phyloP scores from a whole-genome alignment of 2,888 invertebrate genomes.

The Geotrupes spiniger region DNA sequence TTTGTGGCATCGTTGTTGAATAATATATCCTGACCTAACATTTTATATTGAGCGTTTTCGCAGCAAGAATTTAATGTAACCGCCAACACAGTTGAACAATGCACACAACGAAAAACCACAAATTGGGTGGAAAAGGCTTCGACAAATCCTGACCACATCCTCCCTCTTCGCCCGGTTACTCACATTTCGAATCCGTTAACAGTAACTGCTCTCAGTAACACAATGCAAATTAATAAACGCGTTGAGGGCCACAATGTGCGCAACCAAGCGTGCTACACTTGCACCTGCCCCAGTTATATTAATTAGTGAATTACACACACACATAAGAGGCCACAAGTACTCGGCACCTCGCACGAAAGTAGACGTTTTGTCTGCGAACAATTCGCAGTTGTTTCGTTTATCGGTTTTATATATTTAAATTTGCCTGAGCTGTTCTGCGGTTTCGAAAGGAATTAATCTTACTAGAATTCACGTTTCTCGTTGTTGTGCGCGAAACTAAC shows the following conservation, averaged over 20 bases:
- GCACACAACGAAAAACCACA: constrained; percentile 21
- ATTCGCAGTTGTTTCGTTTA: constrained; percentile 4
- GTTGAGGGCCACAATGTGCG: constrained; percentile 29
- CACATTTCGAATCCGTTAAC: constrained; percentile 30
- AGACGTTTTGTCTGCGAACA: constrained; percentile 1
- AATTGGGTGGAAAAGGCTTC: constrained; percentile 27
- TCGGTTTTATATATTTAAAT: constrained; percentile 1
- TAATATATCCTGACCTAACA: too few relatives aligned
- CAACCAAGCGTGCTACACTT: constrained; percentile 25
- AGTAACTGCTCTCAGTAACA: constrained; percentile 28
- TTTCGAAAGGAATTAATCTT: too few relatives aligned
- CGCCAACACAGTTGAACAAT: too few relatives aligned
- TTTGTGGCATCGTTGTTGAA: too few relatives aligned
- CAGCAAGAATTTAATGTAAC: too few relatives aligned
- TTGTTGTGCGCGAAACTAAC: too few relatives aligned
- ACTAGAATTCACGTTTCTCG: too few relatives aligned
- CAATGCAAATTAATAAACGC: constrained; percentile 32
- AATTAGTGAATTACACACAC: constrained; percentile 26
- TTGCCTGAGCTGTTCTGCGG: too few relatives aligned
- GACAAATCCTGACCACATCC: constrained; percentile 29
- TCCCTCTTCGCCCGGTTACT: constrained; percentile 23
- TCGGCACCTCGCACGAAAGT: neutral
- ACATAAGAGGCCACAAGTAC: neutral
- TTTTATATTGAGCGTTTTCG: too few relatives aligned
- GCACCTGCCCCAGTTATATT: constrained; percentile 30